These are phyloP conservation scores for Nematostella vectensis DNA, from an alignment of 92 coral and sea anemone genomes.

Conservation along the genomic window DNA sequence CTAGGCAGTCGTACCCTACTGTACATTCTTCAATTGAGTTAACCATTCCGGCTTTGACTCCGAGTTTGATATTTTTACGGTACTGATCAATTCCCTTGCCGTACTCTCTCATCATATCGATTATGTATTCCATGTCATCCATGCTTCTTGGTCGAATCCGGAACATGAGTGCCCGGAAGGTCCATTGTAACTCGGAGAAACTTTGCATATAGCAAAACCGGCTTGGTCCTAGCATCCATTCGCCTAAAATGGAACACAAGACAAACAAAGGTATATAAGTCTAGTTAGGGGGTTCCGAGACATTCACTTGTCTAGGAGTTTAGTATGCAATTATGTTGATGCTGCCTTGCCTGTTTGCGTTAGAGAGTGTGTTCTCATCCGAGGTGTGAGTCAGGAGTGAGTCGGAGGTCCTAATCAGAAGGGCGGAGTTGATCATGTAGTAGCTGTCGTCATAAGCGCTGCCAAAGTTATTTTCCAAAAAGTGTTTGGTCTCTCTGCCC, in stretches of 20 bases:
- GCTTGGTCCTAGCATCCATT: slow-evolving; percentile 93
- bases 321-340: too few species aligned
- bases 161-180: slow-evolving; percentile 24
- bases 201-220: slow-evolving; percentile 72
- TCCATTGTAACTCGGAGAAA: slow-evolving; percentile 29
- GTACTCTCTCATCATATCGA: slow-evolving; percentile 40
- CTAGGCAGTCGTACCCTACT: slow-evolving; percentile 63
- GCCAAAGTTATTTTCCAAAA: slow-evolving; percentile 74
- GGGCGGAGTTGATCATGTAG: too few species aligned
- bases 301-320: background rate
- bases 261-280: background rate
- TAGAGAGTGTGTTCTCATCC: too few species aligned
- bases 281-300: too few species aligned
- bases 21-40: slow-evolving; percentile 71
- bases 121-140: slow-evolving; percentile 46
- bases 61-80: slow-evolving; percentile 48
- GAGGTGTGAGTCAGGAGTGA: too few species aligned
- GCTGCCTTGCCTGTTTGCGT: too few species aligned
- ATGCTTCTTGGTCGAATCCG: slow-evolving; percentile 30
- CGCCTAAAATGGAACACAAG: slow-evolving; percentile 43
- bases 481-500: slow-evolving; percentile 47
- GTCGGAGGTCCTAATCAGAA: too few species aligned
- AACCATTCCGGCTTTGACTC: slow-evolving; percentile 77
- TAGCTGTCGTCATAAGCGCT: slow-evolving; percentile 70
- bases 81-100: slow-evolving; percentile 52